Evolutionary conservation across 2,113 vertebrate species (phyloP).

Genomic region (Brienomyrus longianalis): DNA sequence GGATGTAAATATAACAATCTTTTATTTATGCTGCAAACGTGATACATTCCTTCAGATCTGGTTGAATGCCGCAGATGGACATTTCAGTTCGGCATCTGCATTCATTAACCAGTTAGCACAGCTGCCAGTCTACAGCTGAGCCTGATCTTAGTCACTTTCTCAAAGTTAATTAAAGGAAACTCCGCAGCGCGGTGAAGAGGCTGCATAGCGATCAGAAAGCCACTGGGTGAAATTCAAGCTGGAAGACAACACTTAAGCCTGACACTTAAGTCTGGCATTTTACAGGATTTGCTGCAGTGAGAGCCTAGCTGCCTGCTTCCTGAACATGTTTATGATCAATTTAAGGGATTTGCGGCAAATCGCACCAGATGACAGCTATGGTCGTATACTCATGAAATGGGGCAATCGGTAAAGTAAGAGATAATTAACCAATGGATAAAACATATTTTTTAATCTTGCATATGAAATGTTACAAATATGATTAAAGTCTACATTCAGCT

Average conservation of each 20-base stretch:
- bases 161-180: constrained; percentile 16
- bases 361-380: not conserved
- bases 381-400: not conserved
- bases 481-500: not conserved
- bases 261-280: constrained; percentile 1
- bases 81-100: not conserved
- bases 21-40: not conserved
- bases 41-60: not conserved
- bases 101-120: constrained; percentile 24
- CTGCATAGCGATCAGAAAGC: not conserved
- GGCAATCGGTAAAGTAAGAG: not conserved
- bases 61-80: not conserved
- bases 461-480: constrained; percentile 2
- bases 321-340: not conserved
- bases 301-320: not conserved
- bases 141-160: constrained; percentile 29
- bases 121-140: constrained; percentile 16
- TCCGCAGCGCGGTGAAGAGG: not conserved
- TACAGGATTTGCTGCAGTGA: not conserved
- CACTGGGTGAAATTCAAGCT: not conserved
- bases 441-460: not conserved
- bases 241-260: not conserved
- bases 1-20: not conserved
- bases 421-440: not conserved
- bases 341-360: not conserved